Conservation (phyloP, 2,888 invertebrate species). For the Folsomia candida region DNA sequence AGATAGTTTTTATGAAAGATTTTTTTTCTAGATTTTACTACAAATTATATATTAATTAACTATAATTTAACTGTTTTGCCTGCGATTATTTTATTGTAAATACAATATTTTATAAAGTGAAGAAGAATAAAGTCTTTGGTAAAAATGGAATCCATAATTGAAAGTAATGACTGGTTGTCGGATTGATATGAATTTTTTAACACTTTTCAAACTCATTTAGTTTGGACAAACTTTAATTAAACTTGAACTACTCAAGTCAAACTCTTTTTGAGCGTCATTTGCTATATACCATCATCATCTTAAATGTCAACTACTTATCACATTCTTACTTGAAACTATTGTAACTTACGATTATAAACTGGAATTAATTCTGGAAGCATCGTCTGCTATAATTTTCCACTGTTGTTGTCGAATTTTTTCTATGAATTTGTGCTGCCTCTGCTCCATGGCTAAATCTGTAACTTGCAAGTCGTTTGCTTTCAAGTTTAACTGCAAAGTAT, state of each 20-base stretch:
- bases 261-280: too few species aligned
- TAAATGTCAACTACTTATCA: too few species aligned
- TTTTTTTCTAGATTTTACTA: too few species aligned
- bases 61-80: not conserved
- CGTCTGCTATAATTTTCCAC: constrained; percentile 29
- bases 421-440: constrained; percentile 23
- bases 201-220: not conserved
- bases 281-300: too few species aligned
- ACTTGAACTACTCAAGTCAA: too few species aligned
- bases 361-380: too few species aligned
- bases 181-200: too few species aligned
- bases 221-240: not conserved
- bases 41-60: too few species aligned
- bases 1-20: too few species aligned
- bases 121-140: not conserved
- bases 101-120: not conserved
- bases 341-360: too few species aligned
- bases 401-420: constrained; percentile 27
- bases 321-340: too few species aligned
- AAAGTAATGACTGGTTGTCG: too few species aligned
- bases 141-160: not conserved
- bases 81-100: not conserved
- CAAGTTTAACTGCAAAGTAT: not conserved
- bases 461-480: not conserved
- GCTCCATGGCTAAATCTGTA: constrained; percentile 16